Percentiles rank a stretch among this genome's conserved stretches.
Evolutionary conservation across 2,113 vertebrate species (phyloP).

Genomic region (Pantherophis guttatus): DNA sequence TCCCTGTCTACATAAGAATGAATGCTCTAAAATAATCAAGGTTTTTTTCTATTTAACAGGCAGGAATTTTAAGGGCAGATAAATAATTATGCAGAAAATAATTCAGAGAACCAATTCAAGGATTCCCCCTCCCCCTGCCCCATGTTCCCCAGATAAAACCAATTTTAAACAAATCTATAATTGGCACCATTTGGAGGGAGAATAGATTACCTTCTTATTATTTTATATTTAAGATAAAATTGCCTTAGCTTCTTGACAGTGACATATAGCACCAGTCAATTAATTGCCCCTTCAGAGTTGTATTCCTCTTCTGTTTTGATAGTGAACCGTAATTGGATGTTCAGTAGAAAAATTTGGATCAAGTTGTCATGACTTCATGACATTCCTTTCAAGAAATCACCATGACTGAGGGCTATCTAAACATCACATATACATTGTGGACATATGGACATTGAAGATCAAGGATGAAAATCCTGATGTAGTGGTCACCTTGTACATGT

Average conservation of each 20-base stretch:
- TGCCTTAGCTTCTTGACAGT: neutral
- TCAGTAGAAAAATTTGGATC: neutral
- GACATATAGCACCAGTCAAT: neutral
- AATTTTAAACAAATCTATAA: constrained; percentile 3
- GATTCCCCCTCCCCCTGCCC: neutral
- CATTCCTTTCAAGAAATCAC: neutral
- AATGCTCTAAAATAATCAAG: constrained; percentile 6
- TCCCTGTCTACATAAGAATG: neutral
- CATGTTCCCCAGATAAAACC: neutral
- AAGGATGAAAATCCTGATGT: neutral
- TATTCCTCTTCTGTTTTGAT: neutral
- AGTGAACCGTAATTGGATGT: neutral
- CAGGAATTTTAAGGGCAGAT: neutral
- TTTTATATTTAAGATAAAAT: neutral
- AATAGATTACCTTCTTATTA: neutral
- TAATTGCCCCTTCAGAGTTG: neutral
- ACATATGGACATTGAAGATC: neutral
- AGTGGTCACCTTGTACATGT: neutral
- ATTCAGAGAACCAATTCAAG: neutral
- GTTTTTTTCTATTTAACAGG: neutral
- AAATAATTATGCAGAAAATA: constrained; percentile 20
- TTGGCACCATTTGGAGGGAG: neutral
- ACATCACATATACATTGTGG: neutral
- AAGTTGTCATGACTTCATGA: neutral
- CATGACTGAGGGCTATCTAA: neutral